Base-by-base conservation (phyloP, 2,113 vertebrate species). In the Mixornis gularis region DNA sequence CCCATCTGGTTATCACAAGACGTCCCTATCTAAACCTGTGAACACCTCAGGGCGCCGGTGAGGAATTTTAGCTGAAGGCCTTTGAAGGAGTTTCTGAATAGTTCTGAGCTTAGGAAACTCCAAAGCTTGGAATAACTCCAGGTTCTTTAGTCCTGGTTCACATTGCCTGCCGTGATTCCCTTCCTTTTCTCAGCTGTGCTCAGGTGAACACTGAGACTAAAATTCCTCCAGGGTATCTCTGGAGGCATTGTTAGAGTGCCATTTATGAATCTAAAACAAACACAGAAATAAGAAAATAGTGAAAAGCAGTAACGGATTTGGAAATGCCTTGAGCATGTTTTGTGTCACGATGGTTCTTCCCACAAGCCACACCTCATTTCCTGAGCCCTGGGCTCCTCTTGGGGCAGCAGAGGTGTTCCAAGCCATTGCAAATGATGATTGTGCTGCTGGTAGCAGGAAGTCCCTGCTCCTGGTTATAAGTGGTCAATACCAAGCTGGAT, bases 21-120 rank as follows among this genome's bases (percentile, higher is more conserved):
- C n/a, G 43, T 55, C 14, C 27, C 21, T 74, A 18, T 90, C 70
- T 52, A 58, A 78, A 51, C 0, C 2, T 51, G 41, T 38, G 60
- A 83, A 26, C 66, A 36, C 34, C 44, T 85, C n/a, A 13, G 0
- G 32, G 40, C 51, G 5, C 78, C 4, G 0, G 26, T 12, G 32
- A 71, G 70, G 70, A 81, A 87, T 79, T 82, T 81, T 6, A 65
- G 40, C 71, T 69, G 49, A 71, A 82, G 60, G 41, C 44, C 60
- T 79, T 53, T 53, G 48, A 81, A 89, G 49, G 59, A 59, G 30
- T 76, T 91, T 79, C 81, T 82, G 55, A 71, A 48, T 63, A 63
- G 49, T 66, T 87, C 36, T 36, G 48, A 68, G 58, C 44, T 89
- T 76, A 34, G 51, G 53, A 52, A 74, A 63, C 36, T 79, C 13